phyloP scores from a whole-genome alignment of 1,140 invertebrate species.

The Cepaea nemoralis region DNA sequence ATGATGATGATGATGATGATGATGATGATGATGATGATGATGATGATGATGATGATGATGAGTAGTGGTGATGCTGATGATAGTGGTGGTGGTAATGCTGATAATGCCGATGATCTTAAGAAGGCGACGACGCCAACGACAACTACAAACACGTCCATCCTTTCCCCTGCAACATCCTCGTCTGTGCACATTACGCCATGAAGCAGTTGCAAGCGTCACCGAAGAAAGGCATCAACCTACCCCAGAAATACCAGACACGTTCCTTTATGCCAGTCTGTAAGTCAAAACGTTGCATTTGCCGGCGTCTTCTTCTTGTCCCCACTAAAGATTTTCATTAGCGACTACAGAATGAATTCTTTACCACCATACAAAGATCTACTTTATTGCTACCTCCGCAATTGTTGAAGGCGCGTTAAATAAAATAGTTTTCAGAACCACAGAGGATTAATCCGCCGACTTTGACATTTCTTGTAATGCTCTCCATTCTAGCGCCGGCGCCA shows the following conservation, averaged over 20 bases:
- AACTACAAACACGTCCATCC: neutral
- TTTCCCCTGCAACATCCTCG: neutral
- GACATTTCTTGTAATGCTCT: slow-evolving; percentile 1
- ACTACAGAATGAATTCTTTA: neutral
- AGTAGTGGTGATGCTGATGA: no score
- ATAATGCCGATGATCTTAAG: no score
- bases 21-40: no score
- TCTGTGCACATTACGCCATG: neutral
- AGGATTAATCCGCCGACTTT: slow-evolving; percentile 6
- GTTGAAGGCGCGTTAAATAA: neutral
- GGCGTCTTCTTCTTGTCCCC: neutral
- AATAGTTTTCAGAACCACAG: slow-evolving; percentile 1
- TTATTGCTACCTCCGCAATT: neutral
- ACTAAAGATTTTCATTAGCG: slow-evolving; percentile 4
- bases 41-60: no score
- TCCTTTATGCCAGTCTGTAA: neutral
- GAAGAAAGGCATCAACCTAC: neutral
- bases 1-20: no score
- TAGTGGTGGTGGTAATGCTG: no score
- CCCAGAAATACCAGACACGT: neutral
- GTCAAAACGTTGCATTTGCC: neutral
- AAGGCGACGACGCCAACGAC: no score
- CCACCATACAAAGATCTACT: neutral
- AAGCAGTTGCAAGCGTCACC: neutral
- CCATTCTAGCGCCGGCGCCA: slow-evolving; percentile 3